Evolutionary conservation across 1,140 invertebrate species (phyloP), one percentile per base, ranked within the genome.

Genomic region (Leptopilina boulardi): DNA sequence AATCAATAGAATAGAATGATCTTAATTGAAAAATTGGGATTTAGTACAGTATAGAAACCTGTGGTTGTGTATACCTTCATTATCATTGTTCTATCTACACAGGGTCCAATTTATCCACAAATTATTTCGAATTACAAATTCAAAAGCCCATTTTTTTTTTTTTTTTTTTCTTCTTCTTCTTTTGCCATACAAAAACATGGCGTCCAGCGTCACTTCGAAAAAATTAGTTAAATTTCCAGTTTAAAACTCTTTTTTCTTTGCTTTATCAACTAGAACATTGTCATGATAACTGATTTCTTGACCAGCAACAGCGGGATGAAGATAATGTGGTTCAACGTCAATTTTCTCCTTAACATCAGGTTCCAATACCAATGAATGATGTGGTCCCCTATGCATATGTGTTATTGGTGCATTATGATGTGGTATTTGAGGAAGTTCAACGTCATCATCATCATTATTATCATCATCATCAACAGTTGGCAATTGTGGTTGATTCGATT

Each of bases 241-340:
- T 66, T 23, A 66, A 30, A 91, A 90, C 73, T 90, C 88, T 80
- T 91, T 89, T 78, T 90, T 90, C 81, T 91, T 91, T 41, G 84
- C 86, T 78, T 91, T 91, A 66, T 88, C 83, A 0, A 87, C 85
- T 0, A 90, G 80, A 5, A 87, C 84, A 71, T 90, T 90, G 74
- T 91, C 90, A 73, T 91, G 88, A 76, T 92, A 92, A 83, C 91
- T 91, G 70, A 92, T 91, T 75, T 92, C 92, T 66, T 91, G 89
- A 2, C 92, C 92, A 6, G 89, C 90, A 0, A 91, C 86, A 0
- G 92, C 92, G 0, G 91, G 92, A 19, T 91, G 91, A 26, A 92
- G 82, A 77, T 92, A 90, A 79, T 92, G 91, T 1, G 91, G 90
- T 34, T 90, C 91, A 6, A 92, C 91, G 75, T 92, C 92, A 19